A percentile compares a stretch with the other conserved stretches of the same genome.
Conservation (phyloP, 1,140 invertebrate species). For the Brachionus paranguensis region DNA sequence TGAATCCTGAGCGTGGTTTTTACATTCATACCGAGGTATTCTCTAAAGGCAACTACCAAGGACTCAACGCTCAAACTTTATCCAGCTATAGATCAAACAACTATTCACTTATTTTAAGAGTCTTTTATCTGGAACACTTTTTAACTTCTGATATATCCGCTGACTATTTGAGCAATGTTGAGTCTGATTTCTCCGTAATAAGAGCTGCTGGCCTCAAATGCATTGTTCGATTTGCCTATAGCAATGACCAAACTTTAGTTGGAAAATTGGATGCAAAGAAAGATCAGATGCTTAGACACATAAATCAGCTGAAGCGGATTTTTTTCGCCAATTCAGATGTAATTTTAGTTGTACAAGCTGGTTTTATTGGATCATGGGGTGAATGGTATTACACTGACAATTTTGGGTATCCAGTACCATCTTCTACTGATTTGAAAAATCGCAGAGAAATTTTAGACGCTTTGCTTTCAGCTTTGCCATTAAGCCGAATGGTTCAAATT, state of each 20-base stretch:
- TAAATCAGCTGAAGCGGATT: neutral
- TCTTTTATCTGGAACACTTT: conserved; percentile 9
- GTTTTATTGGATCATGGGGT: conserved; percentile 28
- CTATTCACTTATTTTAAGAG: conserved; percentile 5
- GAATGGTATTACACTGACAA: conserved; percentile 22
- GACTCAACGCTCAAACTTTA: neutral
- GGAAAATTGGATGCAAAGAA: neutral
- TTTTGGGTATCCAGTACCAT: neutral
- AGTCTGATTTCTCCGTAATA: neutral
- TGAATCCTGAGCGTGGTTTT: neutral
- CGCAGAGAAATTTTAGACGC: neutral
- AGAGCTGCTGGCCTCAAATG: neutral
- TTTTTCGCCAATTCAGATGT: neutral
- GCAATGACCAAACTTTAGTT: neutral
- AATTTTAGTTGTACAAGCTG: neutral
- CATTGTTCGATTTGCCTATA: conserved; percentile 20
- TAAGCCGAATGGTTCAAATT: conserved; percentile 16
- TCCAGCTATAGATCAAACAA: neutral
- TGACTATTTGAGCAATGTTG: neutral
- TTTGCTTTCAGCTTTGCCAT: neutral
- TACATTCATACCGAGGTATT: conserved; percentile 23
- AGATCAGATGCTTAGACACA: neutral
- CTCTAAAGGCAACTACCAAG: neutral
- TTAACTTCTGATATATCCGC: neutral
- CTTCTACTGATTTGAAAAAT: neutral